These are phyloP conservation scores for Physeter macrocephalus DNA, from an alignment of 2,113 vertebrate species.

Conservation along the genomic window DNA sequence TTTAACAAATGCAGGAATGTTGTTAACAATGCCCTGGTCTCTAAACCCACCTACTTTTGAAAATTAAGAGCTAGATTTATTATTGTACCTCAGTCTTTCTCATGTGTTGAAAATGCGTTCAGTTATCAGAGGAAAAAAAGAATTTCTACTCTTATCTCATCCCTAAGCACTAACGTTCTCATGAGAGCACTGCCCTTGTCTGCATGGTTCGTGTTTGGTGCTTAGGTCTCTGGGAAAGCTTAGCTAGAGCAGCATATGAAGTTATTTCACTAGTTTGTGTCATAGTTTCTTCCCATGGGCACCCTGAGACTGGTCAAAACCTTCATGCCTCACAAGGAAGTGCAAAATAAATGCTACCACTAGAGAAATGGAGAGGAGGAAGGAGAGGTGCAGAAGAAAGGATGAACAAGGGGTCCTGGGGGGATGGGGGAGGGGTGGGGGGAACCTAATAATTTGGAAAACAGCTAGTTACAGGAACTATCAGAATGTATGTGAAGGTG, in stretches of 20 bases:
- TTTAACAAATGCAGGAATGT: constrained; percentile 35
- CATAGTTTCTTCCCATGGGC: not conserved
- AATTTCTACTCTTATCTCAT: not conserved
- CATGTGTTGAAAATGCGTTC: constrained; percentile 17
- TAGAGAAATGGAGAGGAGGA: not conserved
- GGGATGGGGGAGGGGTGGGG: not conserved
- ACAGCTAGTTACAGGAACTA: not conserved
- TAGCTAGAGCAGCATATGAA: not conserved
- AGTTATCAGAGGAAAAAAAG: not conserved
- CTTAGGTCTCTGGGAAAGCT: not conserved
- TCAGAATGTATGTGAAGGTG: not conserved
- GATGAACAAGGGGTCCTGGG: not conserved
- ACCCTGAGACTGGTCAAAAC: not conserved
- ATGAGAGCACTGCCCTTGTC: not conserved
- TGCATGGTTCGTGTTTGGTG: not conserved
- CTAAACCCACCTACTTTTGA: constrained; percentile 3
- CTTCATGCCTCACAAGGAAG: not conserved
- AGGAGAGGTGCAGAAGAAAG: not conserved
- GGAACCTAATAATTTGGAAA: not conserved
- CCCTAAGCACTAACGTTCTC: not conserved
- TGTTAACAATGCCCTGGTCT: constrained; percentile 11
- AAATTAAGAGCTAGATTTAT: constrained; percentile 33
- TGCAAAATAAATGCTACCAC: not conserved
- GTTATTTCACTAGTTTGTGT: not conserved
- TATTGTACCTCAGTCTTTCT: not conserved